A percentile compares a stretch with the other conserved stretches of the same genome.
Conservation (phyloP, 2,797 vertebrate species). For the Glyptemys insculpta region DNA sequence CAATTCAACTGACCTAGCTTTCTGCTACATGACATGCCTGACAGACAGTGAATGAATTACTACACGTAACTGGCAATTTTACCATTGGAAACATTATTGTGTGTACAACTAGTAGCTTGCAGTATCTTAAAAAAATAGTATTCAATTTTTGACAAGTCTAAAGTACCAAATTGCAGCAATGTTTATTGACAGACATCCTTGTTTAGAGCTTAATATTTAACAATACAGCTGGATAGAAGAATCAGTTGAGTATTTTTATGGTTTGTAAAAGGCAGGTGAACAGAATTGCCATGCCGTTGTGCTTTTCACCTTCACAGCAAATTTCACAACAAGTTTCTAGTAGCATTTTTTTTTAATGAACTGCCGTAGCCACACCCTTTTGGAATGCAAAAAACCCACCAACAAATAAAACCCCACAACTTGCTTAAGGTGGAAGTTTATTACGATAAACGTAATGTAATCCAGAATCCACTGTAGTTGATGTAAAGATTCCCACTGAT, state of each 20-base stretch:
- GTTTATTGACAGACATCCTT: constrained; percentile 37
- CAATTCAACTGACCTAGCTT: constrained; percentile 43
- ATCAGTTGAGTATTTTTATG: background rate
- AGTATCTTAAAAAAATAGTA: constrained; percentile 27
- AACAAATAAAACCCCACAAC: background rate
- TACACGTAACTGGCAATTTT: constrained; percentile 14
- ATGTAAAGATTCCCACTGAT: background rate
- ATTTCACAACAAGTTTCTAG: background rate
- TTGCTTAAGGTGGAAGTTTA: background rate
- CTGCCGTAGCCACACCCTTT: background rate
- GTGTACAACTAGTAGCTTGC: background rate
- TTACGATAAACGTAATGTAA: background rate
- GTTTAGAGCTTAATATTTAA: constrained; percentile 46
- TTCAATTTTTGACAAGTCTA: constrained; percentile 31
- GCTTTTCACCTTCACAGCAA: background rate
- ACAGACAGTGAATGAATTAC: constrained; percentile 53
- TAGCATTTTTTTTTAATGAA: background rate
- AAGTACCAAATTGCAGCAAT: constrained; percentile 9
- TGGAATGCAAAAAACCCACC: background rate
- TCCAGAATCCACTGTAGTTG: background rate
- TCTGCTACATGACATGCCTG: constrained; percentile 26
- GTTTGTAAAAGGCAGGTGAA: background rate
- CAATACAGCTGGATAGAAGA: constrained; percentile 9
- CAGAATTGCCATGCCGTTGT: rapidly evolving
- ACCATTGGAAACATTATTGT: constrained; percentile 38